phyloP scores from a whole-genome alignment of 2,113 vertebrate genomes.

The Myrmecobius fasciatus region DNA sequence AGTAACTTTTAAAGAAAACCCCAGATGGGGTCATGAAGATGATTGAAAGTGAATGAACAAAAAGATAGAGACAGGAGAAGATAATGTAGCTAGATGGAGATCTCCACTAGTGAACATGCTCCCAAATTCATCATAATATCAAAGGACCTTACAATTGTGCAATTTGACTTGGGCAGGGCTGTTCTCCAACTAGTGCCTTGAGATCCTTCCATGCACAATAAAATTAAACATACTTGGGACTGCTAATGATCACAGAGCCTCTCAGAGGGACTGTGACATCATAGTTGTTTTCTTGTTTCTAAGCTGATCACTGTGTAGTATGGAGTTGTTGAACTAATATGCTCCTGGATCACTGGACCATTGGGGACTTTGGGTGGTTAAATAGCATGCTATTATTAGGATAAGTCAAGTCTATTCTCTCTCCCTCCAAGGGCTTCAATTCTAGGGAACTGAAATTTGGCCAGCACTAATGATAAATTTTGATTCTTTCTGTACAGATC shows the following conservation, averaged over 20 bases:
- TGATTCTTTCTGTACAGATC: slow-evolving; percentile 35
- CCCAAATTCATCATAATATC: neutral
- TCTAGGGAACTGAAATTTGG: neutral
- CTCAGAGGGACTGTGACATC: neutral
- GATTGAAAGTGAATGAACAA: neutral
- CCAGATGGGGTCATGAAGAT: neutral
- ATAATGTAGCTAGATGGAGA: neutral
- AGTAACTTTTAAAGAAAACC: neutral
- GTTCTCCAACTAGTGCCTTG: neutral
- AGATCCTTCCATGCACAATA: neutral
- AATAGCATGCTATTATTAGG: too few relatives aligned
- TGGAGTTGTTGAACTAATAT: neutral
- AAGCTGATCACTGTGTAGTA: neutral
- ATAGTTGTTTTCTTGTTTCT: neutral
- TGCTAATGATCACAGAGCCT: neutral
- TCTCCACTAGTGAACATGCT: neutral
- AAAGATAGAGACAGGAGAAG: neutral
- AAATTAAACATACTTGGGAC: neutral
- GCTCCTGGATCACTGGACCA: too few relatives aligned
- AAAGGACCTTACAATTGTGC: neutral
- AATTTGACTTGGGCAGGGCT: neutral
- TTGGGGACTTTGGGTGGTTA: too few relatives aligned
- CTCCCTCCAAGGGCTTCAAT: neutral
- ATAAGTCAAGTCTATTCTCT: too few relatives aligned
- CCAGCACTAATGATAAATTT: neutral